Percentiles rank a stretch among this genome's conserved stretches.
Conservation (phyloP, 2,888 invertebrate species). For the Coleophora deauratella region DNA sequence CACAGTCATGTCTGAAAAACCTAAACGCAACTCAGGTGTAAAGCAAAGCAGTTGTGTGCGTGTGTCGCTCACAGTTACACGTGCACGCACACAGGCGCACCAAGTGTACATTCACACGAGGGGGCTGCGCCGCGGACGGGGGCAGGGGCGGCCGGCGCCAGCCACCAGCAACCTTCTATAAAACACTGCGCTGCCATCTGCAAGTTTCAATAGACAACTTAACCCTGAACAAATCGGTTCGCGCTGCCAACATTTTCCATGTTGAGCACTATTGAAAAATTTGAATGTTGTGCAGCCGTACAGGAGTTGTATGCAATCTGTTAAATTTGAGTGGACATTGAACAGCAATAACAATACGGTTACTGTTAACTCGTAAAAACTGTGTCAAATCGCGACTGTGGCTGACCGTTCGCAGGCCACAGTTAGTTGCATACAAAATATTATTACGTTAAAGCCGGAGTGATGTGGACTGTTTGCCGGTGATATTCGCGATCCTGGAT, state of each 20-base stretch:
- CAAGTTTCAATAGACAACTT: conserved; percentile 72
- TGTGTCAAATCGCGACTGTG: conserved; percentile 44
- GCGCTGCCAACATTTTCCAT: conserved; percentile 56
- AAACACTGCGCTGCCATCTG: conserved; percentile 71
- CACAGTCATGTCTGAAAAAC: too few relatives aligned
- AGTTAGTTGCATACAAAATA: conserved; percentile 10
- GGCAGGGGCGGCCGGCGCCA: conserved; percentile 30
- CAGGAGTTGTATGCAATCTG: conserved; percentile 36
- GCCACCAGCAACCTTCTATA: conserved; percentile 55
- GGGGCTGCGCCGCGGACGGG: conserved; percentile 20
- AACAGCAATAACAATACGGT: conserved; percentile 7
- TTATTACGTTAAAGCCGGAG: conserved; percentile 19
- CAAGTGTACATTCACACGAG: conserved; percentile 18
- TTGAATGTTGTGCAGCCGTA: conserved; percentile 54
- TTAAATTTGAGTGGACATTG: conserved; percentile 20
- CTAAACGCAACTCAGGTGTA: conserved; percentile 24
- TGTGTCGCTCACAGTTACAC: conserved; percentile 31
- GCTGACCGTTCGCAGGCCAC: conserved; percentile 21
- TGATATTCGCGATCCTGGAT: conserved; percentile 57
- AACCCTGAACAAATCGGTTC: conserved; percentile 59
- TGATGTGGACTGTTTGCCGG: conserved; percentile 45
- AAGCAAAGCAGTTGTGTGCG: conserved; percentile 24
- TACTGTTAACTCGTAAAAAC: conserved; percentile 27
- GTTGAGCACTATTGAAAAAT: conserved; percentile 33
- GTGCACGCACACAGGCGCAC: conserved; percentile 21